Evolutionary conservation across 2,113 vertebrate genomes (phyloP), one percentile per base, ranked within the genome.

Genomic region (Notiomystis cincta): DNA sequence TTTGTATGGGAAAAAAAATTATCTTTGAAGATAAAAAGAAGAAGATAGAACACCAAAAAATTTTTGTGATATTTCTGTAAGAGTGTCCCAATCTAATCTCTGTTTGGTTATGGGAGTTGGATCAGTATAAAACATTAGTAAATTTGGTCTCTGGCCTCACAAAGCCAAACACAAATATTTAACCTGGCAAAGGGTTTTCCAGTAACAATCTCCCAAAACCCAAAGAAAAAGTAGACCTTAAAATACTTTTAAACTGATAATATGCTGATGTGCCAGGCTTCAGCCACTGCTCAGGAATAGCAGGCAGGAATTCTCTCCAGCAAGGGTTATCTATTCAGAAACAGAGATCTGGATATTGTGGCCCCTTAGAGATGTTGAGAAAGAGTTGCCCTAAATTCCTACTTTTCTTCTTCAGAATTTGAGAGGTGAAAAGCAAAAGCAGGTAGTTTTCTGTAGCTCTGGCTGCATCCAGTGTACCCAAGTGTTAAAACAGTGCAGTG

Each of bases 161-260:
- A 82, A 93, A 95, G 66, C 35, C 58, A 93, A 96, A 96, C 58
- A 84, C 35, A 97, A 97, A 94, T 92, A 38, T 96, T 97, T 96
- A 82, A 85, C 33, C 94, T 96, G 91, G 95, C 94, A 91, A 70
- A 82, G 40, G 62, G 50, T 71, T 86, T 89, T 86, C 67, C 69
- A 72, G 51, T 45, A 70, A 89, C 33, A 79, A 50, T 27, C 28
- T 15, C 60, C 38, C 9, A 40, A 89, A 95, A 72, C 38, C 45
- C n/a, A 72, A 38, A 78, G 23, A 62, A 58, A 95, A 88, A 84
- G 30, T 62, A 79, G 24, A n/a, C 9, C 40, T 81, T 94, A 33
- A 87, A 93, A 85, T 83, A 47, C n/a, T 93, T 95, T 83, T 45
- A 87, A 80, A 87, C 19, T 84, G 89, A 54, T 87, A 90, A 92